Evolutionary conservation across 37 sponge, comb jelly and placozoan species (phyloP).

Genomic region (Diacarnus erythraeanus): DNA sequence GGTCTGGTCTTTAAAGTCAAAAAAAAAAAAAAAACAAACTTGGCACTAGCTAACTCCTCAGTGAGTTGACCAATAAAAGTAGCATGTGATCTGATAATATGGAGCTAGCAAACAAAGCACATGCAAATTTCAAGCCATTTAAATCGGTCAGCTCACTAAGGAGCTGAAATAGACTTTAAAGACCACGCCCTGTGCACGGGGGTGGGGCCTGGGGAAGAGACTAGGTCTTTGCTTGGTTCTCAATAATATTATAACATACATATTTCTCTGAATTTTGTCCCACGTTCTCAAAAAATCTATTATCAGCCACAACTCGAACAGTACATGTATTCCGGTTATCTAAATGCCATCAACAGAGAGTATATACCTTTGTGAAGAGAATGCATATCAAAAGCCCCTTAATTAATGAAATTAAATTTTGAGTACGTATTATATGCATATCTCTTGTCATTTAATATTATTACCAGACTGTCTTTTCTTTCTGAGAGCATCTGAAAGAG

Average conservation of each 20-base stretch:
- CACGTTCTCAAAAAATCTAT: conserved; percentile 18
- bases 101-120: no score
- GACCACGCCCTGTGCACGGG: no score
- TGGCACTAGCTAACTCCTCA: no score
- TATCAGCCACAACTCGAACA: conserved; percentile 48
- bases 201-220: background rate
- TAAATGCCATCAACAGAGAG: background rate
- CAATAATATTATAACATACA: conserved; percentile 11
- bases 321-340: conserved; percentile 36
- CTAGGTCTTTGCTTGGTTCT: background rate
- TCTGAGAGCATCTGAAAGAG: background rate
- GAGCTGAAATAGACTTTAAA: no score
- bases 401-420: no score
- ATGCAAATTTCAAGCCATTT: no score
- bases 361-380: background rate
- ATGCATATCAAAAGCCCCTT: background rate
- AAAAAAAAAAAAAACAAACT: background rate
- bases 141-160: no score
- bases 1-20: background rate
- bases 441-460: background rate
- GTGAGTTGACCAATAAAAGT: no score
- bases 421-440: no score
- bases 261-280: conserved; percentile 27
- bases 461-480: background rate
- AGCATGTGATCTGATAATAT: no score